phyloP scores from a whole-genome alignment of 1,140 invertebrate genomes.

The Leptinotarsa undecemlineata region DNA sequence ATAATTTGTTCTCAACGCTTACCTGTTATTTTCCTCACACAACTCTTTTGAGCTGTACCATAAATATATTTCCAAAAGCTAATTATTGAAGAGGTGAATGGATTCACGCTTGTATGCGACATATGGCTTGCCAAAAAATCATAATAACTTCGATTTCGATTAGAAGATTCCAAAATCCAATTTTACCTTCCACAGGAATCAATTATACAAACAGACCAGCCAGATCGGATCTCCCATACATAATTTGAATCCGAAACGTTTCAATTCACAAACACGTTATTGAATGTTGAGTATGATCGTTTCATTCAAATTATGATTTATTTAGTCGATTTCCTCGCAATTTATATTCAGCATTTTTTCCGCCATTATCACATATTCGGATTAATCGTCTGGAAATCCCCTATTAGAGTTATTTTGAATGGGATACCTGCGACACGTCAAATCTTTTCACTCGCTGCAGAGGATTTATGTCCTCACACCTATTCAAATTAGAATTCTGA shows the following conservation, averaged over 20 bases:
- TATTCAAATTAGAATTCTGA: not conserved
- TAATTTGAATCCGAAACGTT: not conserved
- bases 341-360: conserved; percentile 4
- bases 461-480: not conserved
- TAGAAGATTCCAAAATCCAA: not conserved
- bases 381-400: not conserved
- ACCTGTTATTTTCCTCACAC: no score
- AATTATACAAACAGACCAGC: not conserved
- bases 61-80: no score
- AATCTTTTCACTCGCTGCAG: not conserved
- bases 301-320: conserved; percentile 4
- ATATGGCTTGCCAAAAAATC: no score
- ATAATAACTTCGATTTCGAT: no score
- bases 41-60: no score
- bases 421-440: not conserved
- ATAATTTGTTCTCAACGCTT: no score
- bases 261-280: not conserved
- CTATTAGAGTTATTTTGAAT: conserved; percentile 3
- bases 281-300: not conserved
- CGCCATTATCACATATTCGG: not conserved
- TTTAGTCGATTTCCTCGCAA: not conserved
- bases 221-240: not conserved
- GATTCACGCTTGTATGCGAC: no score
- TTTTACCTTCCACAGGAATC: not conserved
- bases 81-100: no score